A percentile compares a stretch with the other conserved stretches of the same genome.
Evolutionary conservation across 2,113 vertebrate species (phyloP).

Genomic region (Illadopsis cleaveri): DNA sequence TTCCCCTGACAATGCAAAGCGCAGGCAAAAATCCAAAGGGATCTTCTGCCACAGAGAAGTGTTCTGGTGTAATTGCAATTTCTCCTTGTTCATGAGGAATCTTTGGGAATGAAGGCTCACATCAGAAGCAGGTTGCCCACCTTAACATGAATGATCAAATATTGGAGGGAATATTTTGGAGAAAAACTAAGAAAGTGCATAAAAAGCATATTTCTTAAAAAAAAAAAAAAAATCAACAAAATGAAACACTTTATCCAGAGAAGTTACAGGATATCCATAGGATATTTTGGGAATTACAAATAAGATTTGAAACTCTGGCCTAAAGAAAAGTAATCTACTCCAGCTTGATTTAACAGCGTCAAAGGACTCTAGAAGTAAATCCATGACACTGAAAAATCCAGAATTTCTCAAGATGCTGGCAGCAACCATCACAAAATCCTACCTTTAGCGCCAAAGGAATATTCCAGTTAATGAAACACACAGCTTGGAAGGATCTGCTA

Average conservation of each 20-base stretch:
- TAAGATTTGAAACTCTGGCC: background rate
- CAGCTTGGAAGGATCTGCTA: constrained; percentile 36
- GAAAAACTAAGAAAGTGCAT: background rate
- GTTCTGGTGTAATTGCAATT: background rate
- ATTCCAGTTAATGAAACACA: constrained; percentile 50
- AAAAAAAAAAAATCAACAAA: background rate
- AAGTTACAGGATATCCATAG: background rate
- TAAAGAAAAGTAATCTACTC: background rate
- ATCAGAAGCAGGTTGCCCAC: background rate
- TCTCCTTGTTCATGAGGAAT: background rate
- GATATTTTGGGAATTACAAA: background rate
- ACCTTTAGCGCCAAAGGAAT: constrained; percentile 10
- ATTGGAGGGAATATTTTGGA: background rate
- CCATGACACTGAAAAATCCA: background rate
- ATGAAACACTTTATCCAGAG: background rate
- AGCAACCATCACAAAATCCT: background rate
- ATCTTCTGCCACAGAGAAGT: background rate
- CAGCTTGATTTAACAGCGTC: background rate
- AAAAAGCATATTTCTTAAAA: background rate
- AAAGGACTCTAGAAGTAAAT: background rate
- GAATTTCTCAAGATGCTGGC: constrained; percentile 15
- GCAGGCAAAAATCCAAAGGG: background rate
- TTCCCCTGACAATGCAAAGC: background rate
- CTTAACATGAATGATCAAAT: background rate
- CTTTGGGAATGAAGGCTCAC: background rate